These are phyloP conservation scores for Heterotilapia buettikoferi DNA, from an alignment of 2,113 vertebrate genomes.

Conservation along the genomic window DNA sequence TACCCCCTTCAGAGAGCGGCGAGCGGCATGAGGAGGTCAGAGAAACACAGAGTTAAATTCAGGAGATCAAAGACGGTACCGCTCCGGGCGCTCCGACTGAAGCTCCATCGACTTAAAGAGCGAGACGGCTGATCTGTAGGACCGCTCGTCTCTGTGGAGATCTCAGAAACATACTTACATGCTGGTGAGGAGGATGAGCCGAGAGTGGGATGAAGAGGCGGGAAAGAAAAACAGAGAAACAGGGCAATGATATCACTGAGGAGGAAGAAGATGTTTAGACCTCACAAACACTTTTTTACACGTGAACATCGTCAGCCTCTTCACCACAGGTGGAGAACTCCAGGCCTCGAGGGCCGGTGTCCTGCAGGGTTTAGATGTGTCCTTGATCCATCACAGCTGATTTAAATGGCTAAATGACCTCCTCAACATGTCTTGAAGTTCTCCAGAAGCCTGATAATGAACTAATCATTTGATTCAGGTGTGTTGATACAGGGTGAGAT, in stretches of 20 bases:
- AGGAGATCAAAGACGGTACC: background rate
- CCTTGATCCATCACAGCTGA: background rate
- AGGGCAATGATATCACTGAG: background rate
- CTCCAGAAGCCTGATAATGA: background rate
- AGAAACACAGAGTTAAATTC: background rate
- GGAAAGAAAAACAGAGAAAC: background rate
- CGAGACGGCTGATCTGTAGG: constrained; percentile 60
- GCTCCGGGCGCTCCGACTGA: background rate
- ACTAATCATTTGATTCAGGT: background rate
- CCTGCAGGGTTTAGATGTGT: background rate
- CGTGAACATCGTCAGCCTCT: background rate
- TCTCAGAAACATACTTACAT: constrained; percentile 81
- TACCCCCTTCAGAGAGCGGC: constrained; percentile 84
- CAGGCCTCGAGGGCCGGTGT: background rate
- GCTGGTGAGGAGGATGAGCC: background rate
- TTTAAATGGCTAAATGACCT: accelerated
- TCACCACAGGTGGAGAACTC: background rate
- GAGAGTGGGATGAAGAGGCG: constrained; percentile 59
- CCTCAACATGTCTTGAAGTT: background rate
- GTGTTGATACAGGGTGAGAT: accelerated
- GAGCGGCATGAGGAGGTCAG: constrained; percentile 76
- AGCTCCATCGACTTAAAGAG: background rate
- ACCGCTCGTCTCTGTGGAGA: background rate
- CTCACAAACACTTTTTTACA: background rate
- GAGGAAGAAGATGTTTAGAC: background rate